Evolutionary conservation across 2,797 vertebrate genomes (phyloP).

Genomic region (Simalia tracyae): DNA sequence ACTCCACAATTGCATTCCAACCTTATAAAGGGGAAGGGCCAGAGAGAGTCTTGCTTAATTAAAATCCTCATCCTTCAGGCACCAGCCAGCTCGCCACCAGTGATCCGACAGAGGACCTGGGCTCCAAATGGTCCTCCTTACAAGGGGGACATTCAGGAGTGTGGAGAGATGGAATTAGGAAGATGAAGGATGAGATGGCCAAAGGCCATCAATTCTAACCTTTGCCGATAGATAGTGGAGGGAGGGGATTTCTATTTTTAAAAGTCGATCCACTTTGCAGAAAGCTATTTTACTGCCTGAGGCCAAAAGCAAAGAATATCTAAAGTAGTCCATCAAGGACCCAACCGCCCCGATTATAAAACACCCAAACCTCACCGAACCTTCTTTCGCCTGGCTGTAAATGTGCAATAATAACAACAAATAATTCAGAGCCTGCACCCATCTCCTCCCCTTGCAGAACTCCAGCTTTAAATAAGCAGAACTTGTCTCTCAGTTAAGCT

Average conservation of each 20-base stretch:
- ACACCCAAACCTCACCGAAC: neutral
- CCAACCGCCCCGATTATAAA: neutral
- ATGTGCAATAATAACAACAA: neutral
- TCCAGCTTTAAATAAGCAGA: neutral
- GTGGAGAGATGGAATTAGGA: neutral
- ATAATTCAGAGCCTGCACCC: neutral
- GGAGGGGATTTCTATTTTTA: neutral
- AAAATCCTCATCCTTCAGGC: constrained; percentile 2
- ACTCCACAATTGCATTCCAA: constrained; percentile 46
- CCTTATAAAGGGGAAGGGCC: constrained; percentile 53
- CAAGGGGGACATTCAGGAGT: neutral
- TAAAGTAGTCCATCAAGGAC: neutral
- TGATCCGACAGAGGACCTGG: neutral
- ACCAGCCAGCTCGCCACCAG: neutral
- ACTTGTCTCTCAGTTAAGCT: neutral
- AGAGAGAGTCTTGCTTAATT: constrained; percentile 18
- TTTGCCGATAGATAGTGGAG: neutral
- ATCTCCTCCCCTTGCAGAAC: neutral
- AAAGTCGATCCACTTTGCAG: neutral
- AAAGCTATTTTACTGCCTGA: neutral
- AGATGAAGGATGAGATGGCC: neutral
- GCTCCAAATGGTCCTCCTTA: neutral
- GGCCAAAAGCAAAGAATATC: neutral
- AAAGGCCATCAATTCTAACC: neutral
- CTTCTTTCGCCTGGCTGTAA: neutral